These are phyloP conservation scores for Vandiemenella viatica DNA, from an alignment of 2,888 invertebrate species.

Conservation along the genomic window DNA sequence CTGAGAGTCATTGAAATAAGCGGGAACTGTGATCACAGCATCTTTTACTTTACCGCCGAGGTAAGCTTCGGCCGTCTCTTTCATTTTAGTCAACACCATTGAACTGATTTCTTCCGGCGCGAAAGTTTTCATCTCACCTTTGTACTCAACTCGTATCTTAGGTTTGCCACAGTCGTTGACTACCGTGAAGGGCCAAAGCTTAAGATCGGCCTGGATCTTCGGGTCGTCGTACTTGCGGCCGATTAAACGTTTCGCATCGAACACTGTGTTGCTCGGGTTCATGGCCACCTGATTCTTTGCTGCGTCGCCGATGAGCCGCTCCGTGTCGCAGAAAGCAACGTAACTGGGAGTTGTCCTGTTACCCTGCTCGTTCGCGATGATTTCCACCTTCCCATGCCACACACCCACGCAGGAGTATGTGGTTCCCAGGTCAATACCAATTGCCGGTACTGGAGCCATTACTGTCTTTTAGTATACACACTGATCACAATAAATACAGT, in stretches of 20 bases:
- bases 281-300: constrained; percentile 69
- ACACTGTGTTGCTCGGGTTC: constrained; percentile 59
- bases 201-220: constrained; percentile 63
- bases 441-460: not conserved
- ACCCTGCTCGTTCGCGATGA: constrained; percentile 74
- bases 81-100: constrained; percentile 46
- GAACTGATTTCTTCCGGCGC: constrained; percentile 57
- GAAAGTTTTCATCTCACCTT: constrained; percentile 46
- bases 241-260: constrained; percentile 67
- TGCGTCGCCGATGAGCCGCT: constrained; percentile 71
- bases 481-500: too few relatives aligned
- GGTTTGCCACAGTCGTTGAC: constrained; percentile 52
- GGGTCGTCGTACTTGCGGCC: constrained; percentile 65
- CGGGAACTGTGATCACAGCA: constrained; percentile 81
- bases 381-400: constrained; percentile 68
- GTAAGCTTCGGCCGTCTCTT: constrained; percentile 58
- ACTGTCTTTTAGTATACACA: too few relatives aligned
- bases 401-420: constrained; percentile 76
- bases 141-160: constrained; percentile 52
- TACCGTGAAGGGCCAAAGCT: constrained; percentile 70
- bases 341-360: constrained; percentile 78
- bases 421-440: constrained; percentile 50
- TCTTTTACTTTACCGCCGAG: constrained; percentile 45
- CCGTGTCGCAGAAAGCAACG: constrained; percentile 73
- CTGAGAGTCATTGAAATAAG: constrained; percentile 84